A percentile compares a stretch with the other conserved stretches of the same genome.
Evolutionary conservation across 2,797 vertebrate genomes (phyloP).

Genomic region (Paramormyrops hopkinsi): DNA sequence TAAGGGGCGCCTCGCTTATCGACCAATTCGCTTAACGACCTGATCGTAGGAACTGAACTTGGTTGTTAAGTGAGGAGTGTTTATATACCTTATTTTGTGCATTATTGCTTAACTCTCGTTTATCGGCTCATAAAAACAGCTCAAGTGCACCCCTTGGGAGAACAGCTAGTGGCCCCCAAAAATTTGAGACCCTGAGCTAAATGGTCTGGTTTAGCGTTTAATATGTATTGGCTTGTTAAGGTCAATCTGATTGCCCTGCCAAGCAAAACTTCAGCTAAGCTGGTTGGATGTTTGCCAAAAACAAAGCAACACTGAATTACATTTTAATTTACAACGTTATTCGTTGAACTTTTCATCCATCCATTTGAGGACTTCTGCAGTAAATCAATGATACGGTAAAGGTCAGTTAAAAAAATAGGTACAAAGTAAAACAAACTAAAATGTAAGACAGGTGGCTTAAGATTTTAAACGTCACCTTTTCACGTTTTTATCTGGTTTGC

Average conservation of each 20-base stretch:
- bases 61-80: neutral
- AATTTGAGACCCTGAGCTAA: neutral
- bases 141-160: neutral
- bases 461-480: neutral
- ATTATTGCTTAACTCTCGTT: neutral
- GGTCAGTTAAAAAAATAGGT: neutral
- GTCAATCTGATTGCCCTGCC: neutral
- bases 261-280: neutral
- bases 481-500: neutral
- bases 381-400: neutral
- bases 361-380: neutral
- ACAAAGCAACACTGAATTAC: neutral
- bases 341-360: neutral
- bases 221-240: neutral
- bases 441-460: neutral
- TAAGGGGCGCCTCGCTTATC: neutral
- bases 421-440: neutral
- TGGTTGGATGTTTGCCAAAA: neutral
- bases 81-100: neutral
- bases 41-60: neutral
- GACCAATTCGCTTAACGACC: neutral
- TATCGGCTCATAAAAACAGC: neutral
- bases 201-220: neutral
- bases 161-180: neutral
- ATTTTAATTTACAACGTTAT: neutral